Evolutionary conservation across 2,888 invertebrate species (phyloP).

Genomic region (Thera obeliscata): DNA sequence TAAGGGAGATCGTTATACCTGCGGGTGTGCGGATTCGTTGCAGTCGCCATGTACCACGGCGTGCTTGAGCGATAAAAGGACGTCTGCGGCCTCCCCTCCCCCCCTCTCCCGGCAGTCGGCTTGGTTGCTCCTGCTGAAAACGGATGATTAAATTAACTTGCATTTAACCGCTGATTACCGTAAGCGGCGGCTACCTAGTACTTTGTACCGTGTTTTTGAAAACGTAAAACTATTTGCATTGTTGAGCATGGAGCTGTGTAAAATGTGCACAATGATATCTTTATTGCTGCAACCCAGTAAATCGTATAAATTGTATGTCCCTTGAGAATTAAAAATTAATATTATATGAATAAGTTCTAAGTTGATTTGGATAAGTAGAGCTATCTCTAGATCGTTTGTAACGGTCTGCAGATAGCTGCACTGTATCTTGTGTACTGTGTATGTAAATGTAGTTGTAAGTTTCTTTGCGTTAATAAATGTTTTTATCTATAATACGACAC

Average conservation of each 20-base stretch:
- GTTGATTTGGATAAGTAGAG: too few species aligned
- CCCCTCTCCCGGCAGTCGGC: conserved; percentile 83
- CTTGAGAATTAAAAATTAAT: too few species aligned
- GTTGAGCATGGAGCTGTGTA: neutral
- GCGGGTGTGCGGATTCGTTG: conserved; percentile 80
- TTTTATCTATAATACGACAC: too few species aligned
- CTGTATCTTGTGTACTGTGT: too few species aligned
- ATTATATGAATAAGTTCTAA: too few species aligned
- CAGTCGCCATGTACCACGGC: conserved; percentile 92
- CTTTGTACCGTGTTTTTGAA: too few species aligned
- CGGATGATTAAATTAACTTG: conserved; percentile 26
- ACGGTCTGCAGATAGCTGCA: too few species aligned
- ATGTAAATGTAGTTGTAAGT: too few species aligned
- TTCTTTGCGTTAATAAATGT: too few species aligned
- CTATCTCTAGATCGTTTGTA: too few species aligned
- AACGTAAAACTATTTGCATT: too few species aligned
- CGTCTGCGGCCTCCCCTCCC: conserved; percentile 92
- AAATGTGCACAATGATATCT: neutral
- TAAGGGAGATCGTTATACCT: conserved; percentile 70
- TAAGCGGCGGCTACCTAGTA: neutral
- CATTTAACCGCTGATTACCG: neutral
- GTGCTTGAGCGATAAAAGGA: conserved; percentile 93
- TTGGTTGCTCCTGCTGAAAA: conserved; percentile 70
- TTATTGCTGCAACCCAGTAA: neutral
- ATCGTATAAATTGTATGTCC: too few species aligned